Conservation (phyloP, 2,113 vertebrate genomes). For the rat (Rattus norvegicus) region GRCr8 NC_086039.1:24927001-24927500, state of each 20-base stretch:
- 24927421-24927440: conserved; percentile 54
- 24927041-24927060: conserved; percentile 56
- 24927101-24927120: conserved; percentile 27
- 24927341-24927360: conserved; percentile 30
- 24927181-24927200: conserved; percentile 33
- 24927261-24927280: not conserved
- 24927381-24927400: conserved; percentile 60
- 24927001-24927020: conserved; percentile 54
- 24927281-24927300: conserved; percentile 1
- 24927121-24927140: conserved; percentile 50
- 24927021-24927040: conserved; percentile 70
- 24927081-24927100: conserved; percentile 46
- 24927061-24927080: conserved; percentile 41
- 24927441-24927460: conserved; percentile 60
- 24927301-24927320: not conserved
- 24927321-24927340: conserved; percentile 51
- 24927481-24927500: conserved; percentile 50
- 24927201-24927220: conserved; percentile 23
- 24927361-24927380: conserved; percentile 64
- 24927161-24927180: conserved; percentile 42
- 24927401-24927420: conserved; percentile 24
- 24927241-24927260: conserved; percentile 53
- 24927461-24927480: conserved; percentile 42
- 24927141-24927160: conserved; percentile 42
- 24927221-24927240: conserved; percentile 41